Percentiles rank a stretch among this genome's conserved stretches.
Conservation (phyloP, 1,140 invertebrate genomes). For the Ceratina australensis region DNA sequence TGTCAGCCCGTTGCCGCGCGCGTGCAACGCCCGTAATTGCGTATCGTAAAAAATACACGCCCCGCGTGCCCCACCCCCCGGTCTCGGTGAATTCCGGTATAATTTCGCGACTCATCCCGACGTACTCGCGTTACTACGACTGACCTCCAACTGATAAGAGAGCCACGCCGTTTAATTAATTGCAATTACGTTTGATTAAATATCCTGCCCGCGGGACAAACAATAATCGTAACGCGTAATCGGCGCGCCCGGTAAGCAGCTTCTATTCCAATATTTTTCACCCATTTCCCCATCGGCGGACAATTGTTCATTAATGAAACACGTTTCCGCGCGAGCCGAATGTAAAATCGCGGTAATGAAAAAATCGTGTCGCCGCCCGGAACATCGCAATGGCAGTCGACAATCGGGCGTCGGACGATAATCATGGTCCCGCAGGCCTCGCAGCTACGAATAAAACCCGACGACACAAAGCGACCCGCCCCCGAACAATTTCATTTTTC, state of each 20-base stretch:
- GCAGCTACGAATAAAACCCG: not conserved
- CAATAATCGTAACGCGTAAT: conserved; percentile 37
- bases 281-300: not conserved
- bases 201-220: conserved; percentile 19
- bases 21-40: conserved; percentile 46
- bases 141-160: conserved; percentile 19
- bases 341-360: conserved; percentile 1
- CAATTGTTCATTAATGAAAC: conserved; percentile 37
- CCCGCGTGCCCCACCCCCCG: too few relatives aligned
- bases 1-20: conserved; percentile 27
- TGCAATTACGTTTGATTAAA: conserved; percentile 39
- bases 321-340: not conserved
- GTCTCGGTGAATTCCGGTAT: not conserved
- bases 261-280: not conserved
- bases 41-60: conserved; percentile 43
- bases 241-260: not conserved
- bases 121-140: not conserved
- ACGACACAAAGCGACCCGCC: not conserved
- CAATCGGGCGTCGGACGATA: conserved; percentile 18
- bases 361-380: conserved; percentile 2
- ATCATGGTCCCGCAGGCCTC: not conserved
- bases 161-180: conserved; percentile 31
- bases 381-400: conserved; percentile 12
- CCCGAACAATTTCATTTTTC: conserved; percentile 20
- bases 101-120: conserved; percentile 3